A percentile compares a stretch with the other conserved stretches of the same genome.
Evolutionary conservation across 2,797 vertebrate species (phyloP).

Genomic region (Chiloscyllium punctatum): DNA sequence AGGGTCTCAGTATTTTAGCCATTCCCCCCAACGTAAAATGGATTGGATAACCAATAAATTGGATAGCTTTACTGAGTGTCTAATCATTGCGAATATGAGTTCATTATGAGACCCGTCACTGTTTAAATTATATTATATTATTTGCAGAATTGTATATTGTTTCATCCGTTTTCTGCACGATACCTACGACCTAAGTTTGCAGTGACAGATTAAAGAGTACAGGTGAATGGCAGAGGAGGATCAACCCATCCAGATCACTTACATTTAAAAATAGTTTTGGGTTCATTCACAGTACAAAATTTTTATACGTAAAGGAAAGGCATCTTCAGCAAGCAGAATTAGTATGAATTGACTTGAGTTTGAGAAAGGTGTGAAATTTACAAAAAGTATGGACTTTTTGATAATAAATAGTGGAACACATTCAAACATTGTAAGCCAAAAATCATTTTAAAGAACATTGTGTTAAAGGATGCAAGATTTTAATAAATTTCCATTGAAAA

Average conservation of each 20-base stretch:
- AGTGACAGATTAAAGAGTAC: neutral
- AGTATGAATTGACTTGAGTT: neutral
- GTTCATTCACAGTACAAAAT: neutral
- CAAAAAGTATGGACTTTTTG: neutral
- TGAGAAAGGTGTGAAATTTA: neutral
- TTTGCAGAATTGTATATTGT: neutral
- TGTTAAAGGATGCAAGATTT: constrained; percentile 36
- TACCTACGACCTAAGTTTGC: neutral
- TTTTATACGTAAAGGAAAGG: neutral
- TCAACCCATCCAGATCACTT: neutral
- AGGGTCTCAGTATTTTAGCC: neutral
- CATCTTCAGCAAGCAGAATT: neutral
- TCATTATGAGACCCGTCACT: neutral
- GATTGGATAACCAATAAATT: neutral
- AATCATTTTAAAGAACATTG: neutral
- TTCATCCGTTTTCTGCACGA: neutral
- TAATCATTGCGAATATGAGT: neutral
- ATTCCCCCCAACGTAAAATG: neutral
- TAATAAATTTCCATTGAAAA: constrained; percentile 49
- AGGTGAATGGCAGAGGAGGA: neutral
- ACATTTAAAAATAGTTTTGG: neutral
- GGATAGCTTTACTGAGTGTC: neutral
- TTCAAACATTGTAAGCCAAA: neutral
- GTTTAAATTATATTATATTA: neutral
- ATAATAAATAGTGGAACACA: neutral